Conservation (phyloP, 2,888 invertebrate species). For the Rhyacophila evoluta region DNA sequence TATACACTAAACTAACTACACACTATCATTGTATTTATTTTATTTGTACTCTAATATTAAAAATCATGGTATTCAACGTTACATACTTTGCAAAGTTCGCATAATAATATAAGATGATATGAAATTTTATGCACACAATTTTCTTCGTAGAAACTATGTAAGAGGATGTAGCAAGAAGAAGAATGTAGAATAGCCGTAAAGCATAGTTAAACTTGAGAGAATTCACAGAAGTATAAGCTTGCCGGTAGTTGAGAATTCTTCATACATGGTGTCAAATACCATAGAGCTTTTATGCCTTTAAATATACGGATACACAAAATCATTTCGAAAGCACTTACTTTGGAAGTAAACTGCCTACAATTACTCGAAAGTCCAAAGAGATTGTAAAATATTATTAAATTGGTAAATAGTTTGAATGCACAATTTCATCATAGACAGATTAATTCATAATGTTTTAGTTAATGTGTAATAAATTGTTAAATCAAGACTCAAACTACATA, state of each 20-base stretch:
- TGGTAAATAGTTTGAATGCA: too few relatives aligned
- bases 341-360: neutral
- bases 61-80: too few relatives aligned
- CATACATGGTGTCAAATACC: constrained; percentile 10
- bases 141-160: neutral
- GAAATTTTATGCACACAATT: constrained; percentile 1
- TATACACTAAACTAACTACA: too few relatives aligned
- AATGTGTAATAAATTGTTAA: too few relatives aligned
- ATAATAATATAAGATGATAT: neutral
- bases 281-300: neutral
- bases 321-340: neutral
- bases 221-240: neutral
- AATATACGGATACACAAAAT: neutral
- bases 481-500: too few relatives aligned
- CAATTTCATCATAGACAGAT: too few relatives aligned
- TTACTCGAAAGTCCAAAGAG: neutral
- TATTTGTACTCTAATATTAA: too few relatives aligned
- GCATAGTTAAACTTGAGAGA: neutral
- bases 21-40: too few relatives aligned
- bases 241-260: constrained; percentile 2
- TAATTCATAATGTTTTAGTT: too few relatives aligned
- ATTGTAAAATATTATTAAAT: too few relatives aligned
- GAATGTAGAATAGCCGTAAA: constrained; percentile 1
- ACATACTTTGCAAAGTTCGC: constrained; percentile 10
- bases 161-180: neutral